A percentile compares a stretch with the other conserved stretches of the same genome.
Conservation (phyloP, 2,888 invertebrate genomes). For the Megalurothrips usitatus region DNA sequence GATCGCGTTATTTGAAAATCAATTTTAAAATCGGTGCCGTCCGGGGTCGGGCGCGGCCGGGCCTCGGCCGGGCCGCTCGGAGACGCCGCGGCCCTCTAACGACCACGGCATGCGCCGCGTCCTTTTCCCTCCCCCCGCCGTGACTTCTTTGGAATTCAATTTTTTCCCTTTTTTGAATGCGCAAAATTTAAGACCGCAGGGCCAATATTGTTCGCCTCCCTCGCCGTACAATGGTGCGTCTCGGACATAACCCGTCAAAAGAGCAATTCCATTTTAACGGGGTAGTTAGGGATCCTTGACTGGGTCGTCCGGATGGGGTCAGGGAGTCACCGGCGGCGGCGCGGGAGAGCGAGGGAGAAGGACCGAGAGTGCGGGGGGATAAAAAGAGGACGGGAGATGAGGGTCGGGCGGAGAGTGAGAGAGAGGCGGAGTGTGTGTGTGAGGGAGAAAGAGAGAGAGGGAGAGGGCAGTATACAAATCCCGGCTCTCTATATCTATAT, state of each 20-base stretch:
- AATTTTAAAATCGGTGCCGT: too few relatives aligned
- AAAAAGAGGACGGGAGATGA: neutral
- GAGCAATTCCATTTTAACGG: constrained; percentile 20
- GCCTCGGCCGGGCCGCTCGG: too few relatives aligned
- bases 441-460: neutral
- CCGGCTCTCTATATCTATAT: constrained; percentile 18
- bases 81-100: too few relatives aligned
- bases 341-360: neutral
- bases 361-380: neutral
- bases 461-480: neutral
- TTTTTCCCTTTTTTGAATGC: neutral
- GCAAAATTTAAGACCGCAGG: constrained; percentile 3
- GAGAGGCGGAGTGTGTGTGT: neutral
- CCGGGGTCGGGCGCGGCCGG: too few relatives aligned
- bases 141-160: too few relatives aligned
- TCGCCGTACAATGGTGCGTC: neutral
- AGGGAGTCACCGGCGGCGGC: neutral
- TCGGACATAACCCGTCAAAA: neutral
- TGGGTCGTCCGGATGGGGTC: neutral
- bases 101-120: too few relatives aligned
- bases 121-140: too few relatives aligned
- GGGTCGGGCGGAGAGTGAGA: neutral
- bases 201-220: neutral
- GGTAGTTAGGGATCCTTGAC: neutral
- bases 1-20: too few relatives aligned